Base-by-base conservation (phyloP, 2,797 vertebrate genomes). In the Cryptoprocta ferox region DNA sequence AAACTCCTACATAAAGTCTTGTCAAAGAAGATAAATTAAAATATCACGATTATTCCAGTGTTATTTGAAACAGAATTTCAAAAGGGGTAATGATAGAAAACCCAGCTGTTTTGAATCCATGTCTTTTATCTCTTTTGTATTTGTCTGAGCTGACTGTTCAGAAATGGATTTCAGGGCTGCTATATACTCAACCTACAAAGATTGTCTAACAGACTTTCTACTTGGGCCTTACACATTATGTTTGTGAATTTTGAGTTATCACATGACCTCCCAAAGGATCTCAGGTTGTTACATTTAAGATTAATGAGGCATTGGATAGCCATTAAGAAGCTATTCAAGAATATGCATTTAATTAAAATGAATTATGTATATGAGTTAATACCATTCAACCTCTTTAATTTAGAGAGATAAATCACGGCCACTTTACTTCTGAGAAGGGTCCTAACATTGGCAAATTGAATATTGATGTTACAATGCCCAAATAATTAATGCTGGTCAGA, bases 351-450 rank as follows among this genome's bases (percentile, higher is more conserved):
- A 98, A 98, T 98, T 98, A 96, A 89, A 98, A 97, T 96, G 90
- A 98, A 96, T 98, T 98, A 98, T 97, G 94, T 98, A 95, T 83
- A 97, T 70, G 92, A 97, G 96, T 97, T 98, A 98, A 98, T 96
- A 95, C 85, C 86, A 94, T 94, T 96, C 95, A 98, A 81, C 81
- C 82, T 98, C 95, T 95, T 98, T 96, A 97, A 96, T 63, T 71
- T 95, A 89, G 26, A 97, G 92, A 66, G 81, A 89, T 97, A 95
- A 98, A 96, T 95, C 65, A 63, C 95, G 56, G 84, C 35, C 94
- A 66, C 10, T 97, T 98, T 93, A 95, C 71, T 83, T 65, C 39
- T 75, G 56, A n/a, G 1, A 89, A 98, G 89, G 63, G 35, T 92
- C 63, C 65, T 68, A 92, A 86, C 87, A 89, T 12, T 96, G 71